These are phyloP conservation scores for Erpobdella octoculata DNA, from an alignment of 2,888 invertebrate genomes.

Conservation along the genomic window DNA sequence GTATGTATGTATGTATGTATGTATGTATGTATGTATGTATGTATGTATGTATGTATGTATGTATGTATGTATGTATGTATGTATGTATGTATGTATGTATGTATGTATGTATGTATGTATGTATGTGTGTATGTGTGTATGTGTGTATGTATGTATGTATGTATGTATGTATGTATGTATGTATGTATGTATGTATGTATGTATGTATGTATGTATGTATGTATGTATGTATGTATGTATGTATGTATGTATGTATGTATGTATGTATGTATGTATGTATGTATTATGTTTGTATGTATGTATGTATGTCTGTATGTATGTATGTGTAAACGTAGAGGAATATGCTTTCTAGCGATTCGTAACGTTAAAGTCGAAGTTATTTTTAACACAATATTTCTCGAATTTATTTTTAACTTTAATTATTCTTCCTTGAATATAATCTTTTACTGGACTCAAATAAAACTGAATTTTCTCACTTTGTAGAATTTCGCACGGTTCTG, in stretches of 20 bases:
- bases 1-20: slow-evolving; percentile 1
- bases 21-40: background rate
- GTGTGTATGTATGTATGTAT: slow-evolving; percentile 1
- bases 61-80: background rate
- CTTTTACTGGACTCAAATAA: no score
- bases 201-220: slow-evolving; percentile 1
- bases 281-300: no score
- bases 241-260: background rate
- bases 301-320: no score
- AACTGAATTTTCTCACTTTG: no score
- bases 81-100: background rate
- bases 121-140: slow-evolving; percentile 1
- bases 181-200: slow-evolving; percentile 1
- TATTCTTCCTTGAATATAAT: no score
- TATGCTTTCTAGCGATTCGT: no score
- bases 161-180: background rate
- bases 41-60: background rate
- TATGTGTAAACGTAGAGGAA: no score
- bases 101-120: background rate
- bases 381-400: no score
- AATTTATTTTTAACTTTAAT: no score
- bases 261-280: no score
- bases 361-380: no score
- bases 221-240: background rate
- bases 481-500: no score